Percentiles rank a stretch among this genome's conserved stretches.
Evolutionary conservation across 2,113 vertebrate genomes (phyloP).

Genomic region (Eretmochelys imbricata): DNA sequence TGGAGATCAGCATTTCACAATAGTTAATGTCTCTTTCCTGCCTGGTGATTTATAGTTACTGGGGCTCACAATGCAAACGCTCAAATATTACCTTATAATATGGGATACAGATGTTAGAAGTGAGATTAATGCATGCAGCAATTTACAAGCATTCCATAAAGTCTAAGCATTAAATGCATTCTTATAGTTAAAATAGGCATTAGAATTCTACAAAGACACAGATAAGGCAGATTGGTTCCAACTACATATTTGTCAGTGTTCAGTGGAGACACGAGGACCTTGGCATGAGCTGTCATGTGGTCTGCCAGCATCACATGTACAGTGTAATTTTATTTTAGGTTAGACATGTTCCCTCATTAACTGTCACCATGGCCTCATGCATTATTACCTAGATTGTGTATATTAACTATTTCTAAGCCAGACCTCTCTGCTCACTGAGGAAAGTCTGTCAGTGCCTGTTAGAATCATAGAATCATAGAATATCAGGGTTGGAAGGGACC

Average conservation of each 20-base stretch:
- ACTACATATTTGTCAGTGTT: no score
- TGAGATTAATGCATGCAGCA: neutral
- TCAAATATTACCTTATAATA: neutral
- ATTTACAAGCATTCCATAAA: neutral
- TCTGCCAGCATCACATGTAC: neutral
- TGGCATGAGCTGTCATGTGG: no score
- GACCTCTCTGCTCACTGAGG: neutral
- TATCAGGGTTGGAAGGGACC: no score
- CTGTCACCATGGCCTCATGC: neutral
- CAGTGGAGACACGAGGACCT: no score
- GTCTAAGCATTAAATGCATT: neutral
- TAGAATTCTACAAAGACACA: neutral
- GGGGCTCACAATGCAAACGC: neutral
- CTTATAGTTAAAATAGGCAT: neutral
- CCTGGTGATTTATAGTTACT: neutral
- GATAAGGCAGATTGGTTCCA: neutral
- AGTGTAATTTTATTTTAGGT: conserved; percentile 43
- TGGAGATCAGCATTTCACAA: neutral
- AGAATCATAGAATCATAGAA: neutral
- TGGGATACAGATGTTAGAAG: neutral
- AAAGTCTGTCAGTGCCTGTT: neutral
- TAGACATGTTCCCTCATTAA: conserved; percentile 21
- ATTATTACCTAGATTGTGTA: conserved; percentile 37
- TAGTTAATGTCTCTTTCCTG: neutral
- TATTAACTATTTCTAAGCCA: neutral